Evolutionary conservation across 2,797 vertebrate genomes (phyloP).

Genomic region (Trematomus bernacchii): DNA sequence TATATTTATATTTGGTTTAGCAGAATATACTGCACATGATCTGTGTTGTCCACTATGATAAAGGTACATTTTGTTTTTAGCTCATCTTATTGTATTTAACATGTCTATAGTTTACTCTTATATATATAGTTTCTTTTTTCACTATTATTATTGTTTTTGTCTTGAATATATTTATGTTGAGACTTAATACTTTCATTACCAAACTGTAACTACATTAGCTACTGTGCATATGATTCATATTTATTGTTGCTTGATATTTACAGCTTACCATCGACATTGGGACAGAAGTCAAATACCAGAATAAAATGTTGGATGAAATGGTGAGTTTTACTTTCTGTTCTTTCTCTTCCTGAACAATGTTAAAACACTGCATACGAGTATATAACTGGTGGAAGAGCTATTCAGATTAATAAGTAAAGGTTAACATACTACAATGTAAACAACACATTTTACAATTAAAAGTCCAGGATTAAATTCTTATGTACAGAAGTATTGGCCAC

Average conservation of each 20-base stretch:
- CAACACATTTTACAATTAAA: background rate
- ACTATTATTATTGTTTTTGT: too few relatives aligned
- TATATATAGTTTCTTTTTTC: too few relatives aligned
- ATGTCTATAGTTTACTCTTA: too few relatives aligned
- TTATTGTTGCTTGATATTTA: conserved; percentile 32
- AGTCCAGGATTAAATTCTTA: background rate
- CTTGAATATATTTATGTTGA: too few relatives aligned
- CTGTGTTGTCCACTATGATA: too few relatives aligned
- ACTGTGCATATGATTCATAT: background rate
- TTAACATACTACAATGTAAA: background rate
- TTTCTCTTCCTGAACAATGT: background rate
- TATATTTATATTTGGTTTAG: background rate
- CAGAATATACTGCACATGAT: background rate
- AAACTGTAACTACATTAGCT: too few relatives aligned
- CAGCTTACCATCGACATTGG: conserved; percentile 98
- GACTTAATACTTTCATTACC: too few relatives aligned
- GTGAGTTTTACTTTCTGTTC: conserved; percentile 81
- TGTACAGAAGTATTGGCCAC: background rate
- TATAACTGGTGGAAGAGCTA: background rate
- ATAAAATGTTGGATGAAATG: conserved; percentile 94
- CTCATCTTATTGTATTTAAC: too few relatives aligned
- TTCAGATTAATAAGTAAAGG: background rate
- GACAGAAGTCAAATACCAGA: conserved; percentile 95
- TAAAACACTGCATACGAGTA: background rate
- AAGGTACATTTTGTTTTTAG: too few relatives aligned